Evolutionary conservation across 2,797 vertebrate species (phyloP).

Genomic region (Macroramphosus scolopax): DNA sequence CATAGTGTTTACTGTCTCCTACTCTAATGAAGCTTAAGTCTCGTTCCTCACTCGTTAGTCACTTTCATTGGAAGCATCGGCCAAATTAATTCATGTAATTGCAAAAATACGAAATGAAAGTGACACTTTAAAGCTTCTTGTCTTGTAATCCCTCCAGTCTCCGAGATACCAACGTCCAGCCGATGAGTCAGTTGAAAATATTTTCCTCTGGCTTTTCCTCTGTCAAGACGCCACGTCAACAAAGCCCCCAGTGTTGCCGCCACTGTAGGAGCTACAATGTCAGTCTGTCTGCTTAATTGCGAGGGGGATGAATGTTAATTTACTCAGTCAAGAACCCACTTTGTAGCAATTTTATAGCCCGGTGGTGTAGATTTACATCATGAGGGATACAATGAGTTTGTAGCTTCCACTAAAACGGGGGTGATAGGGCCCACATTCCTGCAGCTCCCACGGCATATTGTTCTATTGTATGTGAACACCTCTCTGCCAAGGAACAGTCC

Average conservation of each 20-base stretch:
- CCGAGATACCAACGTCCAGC: slow-evolving; percentile 73
- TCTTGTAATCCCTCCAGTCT: slow-evolving; percentile 59
- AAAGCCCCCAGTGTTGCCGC: slow-evolving; percentile 80
- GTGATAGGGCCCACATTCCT: slow-evolving; percentile 79
- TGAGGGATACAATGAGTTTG: slow-evolving; percentile 77
- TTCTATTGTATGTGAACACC: slow-evolving; percentile 77
- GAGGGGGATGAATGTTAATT: slow-evolving; percentile 81
- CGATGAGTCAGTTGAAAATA: slow-evolving; percentile 83
- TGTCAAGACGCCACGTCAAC: slow-evolving; percentile 79
- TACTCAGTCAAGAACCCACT: slow-evolving; percentile 79
- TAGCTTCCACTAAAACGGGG: slow-evolving; percentile 71
- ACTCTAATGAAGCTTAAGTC: too few relatives aligned
- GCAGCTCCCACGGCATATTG: slow-evolving; percentile 75
- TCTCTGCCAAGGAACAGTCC: slow-evolving; percentile 65
- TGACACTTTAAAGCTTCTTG: slow-evolving; percentile 57
- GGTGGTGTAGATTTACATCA: slow-evolving; percentile 82
- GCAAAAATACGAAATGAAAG: too few relatives aligned
- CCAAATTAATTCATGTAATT: too few relatives aligned
- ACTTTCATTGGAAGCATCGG: too few relatives aligned
- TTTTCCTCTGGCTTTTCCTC: slow-evolving; percentile 78
- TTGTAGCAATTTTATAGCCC: slow-evolving; percentile 78
- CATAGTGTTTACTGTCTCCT: too few relatives aligned
- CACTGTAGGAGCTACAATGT: slow-evolving; percentile 80
- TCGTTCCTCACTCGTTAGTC: too few relatives aligned
- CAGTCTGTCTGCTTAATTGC: slow-evolving; percentile 81